Evolutionary conservation across 92 coral and sea anemone species (phyloP).

Genomic region (Heteractis magnifica): DNA sequence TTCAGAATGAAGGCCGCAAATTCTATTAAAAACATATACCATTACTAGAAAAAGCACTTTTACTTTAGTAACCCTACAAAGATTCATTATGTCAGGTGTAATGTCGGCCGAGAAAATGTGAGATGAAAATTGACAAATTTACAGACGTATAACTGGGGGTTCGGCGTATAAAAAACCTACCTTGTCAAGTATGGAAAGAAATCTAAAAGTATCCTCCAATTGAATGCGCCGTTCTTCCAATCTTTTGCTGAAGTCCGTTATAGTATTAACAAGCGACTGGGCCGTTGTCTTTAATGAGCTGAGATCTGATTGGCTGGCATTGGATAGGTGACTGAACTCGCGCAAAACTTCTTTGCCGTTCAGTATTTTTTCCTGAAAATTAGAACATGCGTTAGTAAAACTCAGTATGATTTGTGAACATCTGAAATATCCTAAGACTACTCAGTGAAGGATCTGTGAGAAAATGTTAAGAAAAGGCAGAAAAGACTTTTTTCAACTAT

Average conservation of each 20-base stretch:
- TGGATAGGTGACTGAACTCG: constrained; percentile 49
- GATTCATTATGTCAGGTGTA: too few species aligned
- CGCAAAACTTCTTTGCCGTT: constrained; percentile 64
- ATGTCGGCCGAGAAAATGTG: too few species aligned
- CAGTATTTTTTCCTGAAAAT: constrained; percentile 46
- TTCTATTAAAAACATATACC: too few species aligned
- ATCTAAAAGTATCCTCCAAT: constrained; percentile 53
- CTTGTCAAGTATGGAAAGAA: constrained; percentile 65
- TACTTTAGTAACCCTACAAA: too few species aligned
- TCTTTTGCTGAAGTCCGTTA: constrained; percentile 57
- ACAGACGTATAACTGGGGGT: too few species aligned
- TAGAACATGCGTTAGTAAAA: not conserved
- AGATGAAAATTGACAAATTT: too few species aligned
- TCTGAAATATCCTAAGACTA: too few species aligned
- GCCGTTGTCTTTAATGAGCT: constrained; percentile 60
- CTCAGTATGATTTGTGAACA: not conserved
- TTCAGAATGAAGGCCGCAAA: too few species aligned
- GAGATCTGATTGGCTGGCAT: constrained; percentile 51
- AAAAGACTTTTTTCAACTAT: too few species aligned
- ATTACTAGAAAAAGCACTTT: too few species aligned
- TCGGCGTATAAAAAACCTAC: constrained; percentile 15
- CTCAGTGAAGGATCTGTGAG: too few species aligned
- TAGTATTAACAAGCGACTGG: constrained; percentile 38
- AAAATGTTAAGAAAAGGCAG: too few species aligned
- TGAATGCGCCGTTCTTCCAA: constrained; percentile 59